Conservation (phyloP, 1,140 invertebrate genomes). For the Patella vulgata region DNA sequence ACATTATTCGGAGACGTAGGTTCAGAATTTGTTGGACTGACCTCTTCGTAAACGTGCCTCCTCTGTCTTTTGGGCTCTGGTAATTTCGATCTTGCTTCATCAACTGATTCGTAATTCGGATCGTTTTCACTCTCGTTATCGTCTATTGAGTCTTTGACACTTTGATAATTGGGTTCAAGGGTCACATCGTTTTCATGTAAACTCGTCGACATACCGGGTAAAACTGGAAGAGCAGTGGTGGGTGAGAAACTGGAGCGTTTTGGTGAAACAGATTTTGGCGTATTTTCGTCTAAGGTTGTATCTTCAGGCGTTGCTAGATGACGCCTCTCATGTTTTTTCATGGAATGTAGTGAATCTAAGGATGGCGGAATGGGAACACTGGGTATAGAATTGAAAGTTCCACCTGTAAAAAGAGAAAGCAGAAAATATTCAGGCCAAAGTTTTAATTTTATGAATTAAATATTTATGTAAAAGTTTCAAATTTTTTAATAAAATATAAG, state of each 20-base stretch:
- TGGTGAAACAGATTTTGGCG: not conserved
- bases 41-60: conserved; percentile 37
- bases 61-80: conserved; percentile 14
- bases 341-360: conserved; percentile 49
- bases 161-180: conserved; percentile 46
- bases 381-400: conserved; percentile 2
- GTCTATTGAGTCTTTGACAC: conserved; percentile 39
- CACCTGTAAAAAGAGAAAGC: conserved; percentile 9
- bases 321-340: conserved; percentile 40
- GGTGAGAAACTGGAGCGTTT: conserved; percentile 25
- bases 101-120: conserved; percentile 55
- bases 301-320: conserved; percentile 29
- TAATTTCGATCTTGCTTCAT: conserved; percentile 43
- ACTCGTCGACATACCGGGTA: not conserved
- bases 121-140: conserved; percentile 43
- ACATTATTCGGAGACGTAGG: conserved; percentile 18
- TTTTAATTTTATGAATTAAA: too few species aligned
- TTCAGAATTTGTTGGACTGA: conserved; percentile 18
- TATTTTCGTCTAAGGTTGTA: conserved; percentile 6
- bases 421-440: too few species aligned
- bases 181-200: conserved; percentile 18
- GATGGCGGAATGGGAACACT: conserved; percentile 49
- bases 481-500: too few species aligned
- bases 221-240: conserved; percentile 14
- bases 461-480: too few species aligned